Percentiles rank a stretch among this genome's conserved stretches.
Evolutionary conservation across 2,113 vertebrate genomes (phyloP).

Genomic region (Ptyas mucosa): DNA sequence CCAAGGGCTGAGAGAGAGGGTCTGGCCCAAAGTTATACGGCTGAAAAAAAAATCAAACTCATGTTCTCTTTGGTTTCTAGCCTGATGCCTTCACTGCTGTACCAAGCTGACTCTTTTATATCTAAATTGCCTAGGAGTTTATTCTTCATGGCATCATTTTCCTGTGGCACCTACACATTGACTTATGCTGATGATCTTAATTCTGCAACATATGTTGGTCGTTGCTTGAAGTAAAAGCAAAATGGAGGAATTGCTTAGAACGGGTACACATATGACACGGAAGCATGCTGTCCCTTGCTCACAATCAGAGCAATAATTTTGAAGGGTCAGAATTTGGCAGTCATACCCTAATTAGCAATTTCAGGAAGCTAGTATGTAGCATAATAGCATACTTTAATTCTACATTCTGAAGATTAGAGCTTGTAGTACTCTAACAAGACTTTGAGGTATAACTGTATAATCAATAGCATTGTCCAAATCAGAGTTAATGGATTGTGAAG

Average conservation of each 20-base stretch:
- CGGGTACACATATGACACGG: slow-evolving; percentile 34
- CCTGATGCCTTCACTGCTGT: background rate
- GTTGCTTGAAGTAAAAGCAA: background rate
- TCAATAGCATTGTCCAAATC: background rate
- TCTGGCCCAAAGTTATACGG: background rate
- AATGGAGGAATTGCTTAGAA: slow-evolving; percentile 29
- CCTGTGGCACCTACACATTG: accelerated
- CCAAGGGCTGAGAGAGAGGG: background rate
- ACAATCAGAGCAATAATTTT: slow-evolving; percentile 37
- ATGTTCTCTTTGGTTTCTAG: background rate
- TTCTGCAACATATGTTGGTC: background rate
- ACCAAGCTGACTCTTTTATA: background rate
- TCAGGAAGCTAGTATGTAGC: background rate
- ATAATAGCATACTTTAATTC: background rate
- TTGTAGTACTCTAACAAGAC: background rate
- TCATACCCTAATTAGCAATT: slow-evolving; percentile 1
- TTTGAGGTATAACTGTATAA: background rate
- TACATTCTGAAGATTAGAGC: background rate
- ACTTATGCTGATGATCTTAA: slow-evolving; percentile 17
- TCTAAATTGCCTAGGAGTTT: slow-evolving; percentile 18
- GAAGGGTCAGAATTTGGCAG: background rate
- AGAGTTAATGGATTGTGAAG: background rate
- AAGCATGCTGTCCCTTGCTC: slow-evolving; percentile 48
- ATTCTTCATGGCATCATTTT: background rate
- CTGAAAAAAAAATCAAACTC: background rate